Evolutionary conservation across 2,888 invertebrate genomes (phyloP), one percentile per base, ranked within the genome.

Genomic region (Acanthosepion esculentum): DNA sequence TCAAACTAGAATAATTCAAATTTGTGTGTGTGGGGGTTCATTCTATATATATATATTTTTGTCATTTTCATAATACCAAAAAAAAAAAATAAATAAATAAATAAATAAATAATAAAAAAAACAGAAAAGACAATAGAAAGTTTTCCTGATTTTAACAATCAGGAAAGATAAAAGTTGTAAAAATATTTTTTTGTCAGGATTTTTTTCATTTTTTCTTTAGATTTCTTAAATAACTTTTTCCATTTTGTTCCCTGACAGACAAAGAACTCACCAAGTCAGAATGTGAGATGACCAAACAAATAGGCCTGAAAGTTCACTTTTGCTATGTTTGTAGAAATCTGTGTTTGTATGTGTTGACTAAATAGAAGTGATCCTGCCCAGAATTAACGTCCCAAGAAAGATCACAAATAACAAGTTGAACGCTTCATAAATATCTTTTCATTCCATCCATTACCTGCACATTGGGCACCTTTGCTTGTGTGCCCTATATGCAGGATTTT

Each of bases 1-100:
- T n/a, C 78, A 78, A 78, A 78, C 78, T 78, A 78, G n/a, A n/a
- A 78, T 78, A n/a, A 78, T 78, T 78, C n/a, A 78, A 78, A n/a
- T 78, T 78, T 33, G 12, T n/a, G n/a, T 3, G 10, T n/a, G 20
- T 20, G 41, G 41, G 41, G 41, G 41, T 59, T 59, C 18, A 5
- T 55, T 55, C 18, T 55, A 2, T 41, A 41, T 41, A 41, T 41
- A 15, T 50, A 15, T 55, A n/a, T 55, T 59, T 78, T 78, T n/a
- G 78, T 78, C n/a, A n/a, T 78, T 41, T 41, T 41, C 78, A n/a
- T 78, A 78, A 78, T 78, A 78, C n/a, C 0, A n/a, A 78, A 78
- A n/a, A 78, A 64, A 64, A 64, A 64, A 29, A 8, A 18, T n/a
- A 78, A 78, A 8, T 26, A 64, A 64, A 64, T 26, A 64, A 26